Evolutionary conservation across 2,113 vertebrate genomes (phyloP).

Genomic region (Merops nubicus): DNA sequence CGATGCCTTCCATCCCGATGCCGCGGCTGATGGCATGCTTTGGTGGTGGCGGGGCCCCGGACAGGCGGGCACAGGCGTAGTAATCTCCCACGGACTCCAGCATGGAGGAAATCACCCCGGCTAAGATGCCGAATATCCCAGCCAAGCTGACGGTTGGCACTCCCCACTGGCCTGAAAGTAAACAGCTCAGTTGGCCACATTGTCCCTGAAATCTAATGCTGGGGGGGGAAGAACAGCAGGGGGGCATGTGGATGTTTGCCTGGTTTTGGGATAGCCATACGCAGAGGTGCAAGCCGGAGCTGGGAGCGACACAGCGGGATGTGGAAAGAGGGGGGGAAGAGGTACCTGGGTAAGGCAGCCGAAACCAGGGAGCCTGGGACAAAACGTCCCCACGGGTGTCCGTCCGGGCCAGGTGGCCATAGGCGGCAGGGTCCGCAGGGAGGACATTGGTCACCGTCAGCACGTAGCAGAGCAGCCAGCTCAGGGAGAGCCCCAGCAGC

Average conservation of each 20-base stretch:
- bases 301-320: not conserved
- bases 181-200: not conserved
- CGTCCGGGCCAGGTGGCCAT: constrained; percentile 89
- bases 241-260: not conserved
- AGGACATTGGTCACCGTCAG: constrained; percentile 83
- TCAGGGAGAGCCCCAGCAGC: constrained; percentile 87
- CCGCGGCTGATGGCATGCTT: constrained; percentile 91
- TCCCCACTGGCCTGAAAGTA: constrained; percentile 91
- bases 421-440: constrained; percentile 76
- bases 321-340: not conserved
- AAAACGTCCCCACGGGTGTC: constrained; percentile 85
- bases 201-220: not conserved
- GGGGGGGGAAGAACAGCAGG: not conserved
- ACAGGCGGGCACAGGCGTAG: constrained; percentile 90
- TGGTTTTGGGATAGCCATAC: not conserved
- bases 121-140: constrained; percentile 92
- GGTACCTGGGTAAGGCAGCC: constrained; percentile 92
- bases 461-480: constrained; percentile 89
- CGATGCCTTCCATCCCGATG: constrained; percentile 92
- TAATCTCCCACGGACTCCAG: constrained; percentile 96
- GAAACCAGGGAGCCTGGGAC: constrained; percentile 87
- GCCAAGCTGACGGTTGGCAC: constrained; percentile 89
- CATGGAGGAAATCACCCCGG: constrained; percentile 94
- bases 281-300: not conserved
- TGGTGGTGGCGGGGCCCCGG: constrained; percentile 89